These are phyloP conservation scores for Bettongia penicillata DNA, from an alignment of 2,113 vertebrate genomes.

Conservation along the genomic window DNA sequence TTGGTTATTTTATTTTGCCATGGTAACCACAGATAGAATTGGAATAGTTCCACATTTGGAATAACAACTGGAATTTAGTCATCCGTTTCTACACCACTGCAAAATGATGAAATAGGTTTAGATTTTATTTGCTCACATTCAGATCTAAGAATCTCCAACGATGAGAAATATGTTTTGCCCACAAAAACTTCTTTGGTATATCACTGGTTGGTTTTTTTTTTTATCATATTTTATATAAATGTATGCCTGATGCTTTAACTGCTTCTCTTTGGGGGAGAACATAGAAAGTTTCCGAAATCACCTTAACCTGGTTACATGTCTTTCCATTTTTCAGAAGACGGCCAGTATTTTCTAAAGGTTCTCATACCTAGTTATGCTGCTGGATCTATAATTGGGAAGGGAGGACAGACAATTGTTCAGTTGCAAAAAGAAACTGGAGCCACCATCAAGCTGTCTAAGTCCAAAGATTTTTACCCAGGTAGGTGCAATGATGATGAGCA, in stretches of 20 bases:
- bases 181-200: slow-evolving; percentile 40
- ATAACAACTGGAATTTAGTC: slow-evolving; percentile 78
- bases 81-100: slow-evolving; percentile 62
- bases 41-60: slow-evolving; percentile 66
- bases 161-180: slow-evolving; percentile 60
- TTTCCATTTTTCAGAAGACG: slow-evolving; percentile 91
- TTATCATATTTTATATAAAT: slow-evolving; percentile 60
- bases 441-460: slow-evolving; percentile 94
- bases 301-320: slow-evolving; percentile 84
- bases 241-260: slow-evolving; percentile 64
- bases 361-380: slow-evolving; percentile 95
- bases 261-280: slow-evolving; percentile 72
- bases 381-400: slow-evolving; percentile 95
- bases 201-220: slow-evolving; percentile 57
- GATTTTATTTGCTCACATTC: slow-evolving; percentile 68
- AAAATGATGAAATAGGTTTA: slow-evolving; percentile 66
- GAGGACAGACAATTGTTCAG: slow-evolving; percentile 94
- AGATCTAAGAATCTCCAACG: slow-evolving; percentile 55
- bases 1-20: slow-evolving; percentile 69
- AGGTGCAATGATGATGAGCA: slow-evolving; percentile 83
- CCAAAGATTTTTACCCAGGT: slow-evolving; percentile 95
- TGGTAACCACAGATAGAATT: slow-evolving; percentile 68
- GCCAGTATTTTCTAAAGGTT: slow-evolving; percentile 94
- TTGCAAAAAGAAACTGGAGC: slow-evolving; percentile 94
- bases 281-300: slow-evolving; percentile 63